Evolutionary conservation across 2,888 invertebrate species (phyloP).

Genomic region (Netelia fuscicornis): DNA sequence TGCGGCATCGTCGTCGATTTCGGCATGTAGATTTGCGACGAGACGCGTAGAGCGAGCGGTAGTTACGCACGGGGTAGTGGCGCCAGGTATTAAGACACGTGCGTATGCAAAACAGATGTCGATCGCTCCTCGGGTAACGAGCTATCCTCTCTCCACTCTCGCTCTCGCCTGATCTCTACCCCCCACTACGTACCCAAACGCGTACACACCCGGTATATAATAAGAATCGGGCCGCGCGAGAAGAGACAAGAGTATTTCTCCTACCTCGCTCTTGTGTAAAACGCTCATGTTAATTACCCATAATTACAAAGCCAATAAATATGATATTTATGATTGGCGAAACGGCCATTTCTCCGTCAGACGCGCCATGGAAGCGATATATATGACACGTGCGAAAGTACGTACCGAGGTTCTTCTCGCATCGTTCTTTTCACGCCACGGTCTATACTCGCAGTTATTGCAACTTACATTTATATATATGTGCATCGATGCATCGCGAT

Average conservation of each 20-base stretch:
- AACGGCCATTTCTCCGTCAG: conserved; percentile 36
- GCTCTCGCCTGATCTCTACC: background rate
- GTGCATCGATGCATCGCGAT: background rate
- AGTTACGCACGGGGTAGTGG: conserved; percentile 21
- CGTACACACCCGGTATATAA: background rate
- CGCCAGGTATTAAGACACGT: conserved; percentile 69
- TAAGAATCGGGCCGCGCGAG: conserved; percentile 1
- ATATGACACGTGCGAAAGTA: conserved; percentile 32
- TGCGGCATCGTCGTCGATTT: conserved; percentile 25
- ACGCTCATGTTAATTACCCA: conserved; percentile 80
- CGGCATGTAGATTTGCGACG: conserved; percentile 35
- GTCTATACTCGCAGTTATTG: conserved; percentile 31
- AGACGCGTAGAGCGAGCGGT: conserved; percentile 40
- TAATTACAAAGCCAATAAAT: conserved; percentile 81
- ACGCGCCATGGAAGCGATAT: conserved; percentile 46
- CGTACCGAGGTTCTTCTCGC: conserved; percentile 22
- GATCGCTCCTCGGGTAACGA: conserved; percentile 72
- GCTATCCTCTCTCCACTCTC: conserved; percentile 13
- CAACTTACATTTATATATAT: conserved; percentile 7
- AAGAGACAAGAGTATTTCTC: conserved; percentile 52
- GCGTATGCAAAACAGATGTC: conserved; percentile 78
- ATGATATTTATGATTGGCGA: conserved; percentile 76
- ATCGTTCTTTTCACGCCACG: conserved; percentile 3
- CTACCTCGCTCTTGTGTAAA: conserved; percentile 60
- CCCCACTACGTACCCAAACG: background rate